Conservation (phyloP, 2,113 vertebrate species). For the Microcebus lehilahytsara region DNA sequence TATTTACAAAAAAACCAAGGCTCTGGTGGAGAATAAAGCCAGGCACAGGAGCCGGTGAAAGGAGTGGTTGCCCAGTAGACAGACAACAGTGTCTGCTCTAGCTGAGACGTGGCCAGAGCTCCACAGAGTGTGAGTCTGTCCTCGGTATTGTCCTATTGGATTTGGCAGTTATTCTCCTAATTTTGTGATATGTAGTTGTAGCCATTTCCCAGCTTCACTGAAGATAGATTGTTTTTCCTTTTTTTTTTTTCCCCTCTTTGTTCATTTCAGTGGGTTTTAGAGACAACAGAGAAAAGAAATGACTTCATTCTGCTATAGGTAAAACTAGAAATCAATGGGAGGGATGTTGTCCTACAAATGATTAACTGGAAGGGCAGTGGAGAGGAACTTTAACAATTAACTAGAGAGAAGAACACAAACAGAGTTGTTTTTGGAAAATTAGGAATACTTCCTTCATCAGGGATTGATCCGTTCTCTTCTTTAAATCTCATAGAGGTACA, state of each 20-base stretch:
- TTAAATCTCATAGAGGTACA: not conserved
- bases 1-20: not conserved
- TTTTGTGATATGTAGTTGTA: not conserved
- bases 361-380: not conserved
- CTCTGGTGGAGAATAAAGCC: not conserved
- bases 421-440: not conserved
- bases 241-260: not conserved
- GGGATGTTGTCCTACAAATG: not conserved
- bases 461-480: not conserved
- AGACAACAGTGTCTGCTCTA: rapidly evolving
- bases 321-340: not conserved
- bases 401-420: not conserved
- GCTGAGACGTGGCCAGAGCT: not conserved
- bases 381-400: not conserved
- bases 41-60: not conserved
- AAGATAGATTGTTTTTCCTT: not conserved
- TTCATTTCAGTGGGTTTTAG: not conserved
- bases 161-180: not conserved
- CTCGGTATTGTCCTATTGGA: not conserved
- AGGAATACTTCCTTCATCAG: not conserved
- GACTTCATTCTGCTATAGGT: not conserved
- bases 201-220: not conserved
- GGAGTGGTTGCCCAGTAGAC: not conserved
- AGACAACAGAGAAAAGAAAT: not conserved
- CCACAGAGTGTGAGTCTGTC: not conserved